A percentile compares a stretch with the other conserved stretches of the same genome.
phyloP scores from a whole-genome alignment of 1,140 invertebrate genomes.

The Fopius arisanus region DNA sequence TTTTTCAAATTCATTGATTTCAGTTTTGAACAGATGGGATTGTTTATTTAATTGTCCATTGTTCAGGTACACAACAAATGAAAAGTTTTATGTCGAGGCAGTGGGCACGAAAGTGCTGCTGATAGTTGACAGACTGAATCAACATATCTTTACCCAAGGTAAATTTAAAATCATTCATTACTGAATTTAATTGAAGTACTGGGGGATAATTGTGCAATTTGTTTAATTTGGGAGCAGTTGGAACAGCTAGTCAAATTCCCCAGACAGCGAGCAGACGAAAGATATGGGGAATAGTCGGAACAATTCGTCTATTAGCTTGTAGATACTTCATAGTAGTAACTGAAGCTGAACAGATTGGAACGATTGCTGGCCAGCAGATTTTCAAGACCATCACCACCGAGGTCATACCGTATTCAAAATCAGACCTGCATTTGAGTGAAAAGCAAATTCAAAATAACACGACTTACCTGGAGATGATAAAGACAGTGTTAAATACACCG shows the following conservation, averaged over 20 bases:
- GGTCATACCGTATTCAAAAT: slow-evolving; percentile 86
- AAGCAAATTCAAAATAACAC: slow-evolving; percentile 81
- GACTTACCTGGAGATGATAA: slow-evolving; percentile 83
- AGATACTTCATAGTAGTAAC: slow-evolving; percentile 92
- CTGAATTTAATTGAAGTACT: not conserved
- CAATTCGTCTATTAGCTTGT: slow-evolving; percentile 84
- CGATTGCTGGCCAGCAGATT: slow-evolving; percentile 84
- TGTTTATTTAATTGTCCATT: slow-evolving; percentile 6
- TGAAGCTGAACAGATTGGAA: slow-evolving; percentile 83
- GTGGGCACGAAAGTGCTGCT: slow-evolving; percentile 69
- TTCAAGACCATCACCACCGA: slow-evolving; percentile 86
- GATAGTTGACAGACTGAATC: slow-evolving; percentile 76
- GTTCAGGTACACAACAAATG: slow-evolving; percentile 73
- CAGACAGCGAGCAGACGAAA: slow-evolving; percentile 71
- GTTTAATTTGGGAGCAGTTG: slow-evolving; percentile 49
- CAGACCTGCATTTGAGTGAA: slow-evolving; percentile 83
- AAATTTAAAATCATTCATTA: slow-evolving; percentile 40
- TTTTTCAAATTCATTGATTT: not conserved
- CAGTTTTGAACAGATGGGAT: not conserved
- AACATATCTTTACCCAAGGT: slow-evolving; percentile 74
- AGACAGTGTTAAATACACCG: slow-evolving; percentile 79
- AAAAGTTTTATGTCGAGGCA: slow-evolving; percentile 78
- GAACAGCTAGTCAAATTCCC: slow-evolving; percentile 69
- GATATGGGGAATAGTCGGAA: slow-evolving; percentile 91
- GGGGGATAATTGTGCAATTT: not conserved